A percentile compares a stretch with the other conserved stretches of the same genome.
Evolutionary conservation across 2,113 vertebrate species (phyloP).

Genomic region (Miniopterus natalensis): DNA sequence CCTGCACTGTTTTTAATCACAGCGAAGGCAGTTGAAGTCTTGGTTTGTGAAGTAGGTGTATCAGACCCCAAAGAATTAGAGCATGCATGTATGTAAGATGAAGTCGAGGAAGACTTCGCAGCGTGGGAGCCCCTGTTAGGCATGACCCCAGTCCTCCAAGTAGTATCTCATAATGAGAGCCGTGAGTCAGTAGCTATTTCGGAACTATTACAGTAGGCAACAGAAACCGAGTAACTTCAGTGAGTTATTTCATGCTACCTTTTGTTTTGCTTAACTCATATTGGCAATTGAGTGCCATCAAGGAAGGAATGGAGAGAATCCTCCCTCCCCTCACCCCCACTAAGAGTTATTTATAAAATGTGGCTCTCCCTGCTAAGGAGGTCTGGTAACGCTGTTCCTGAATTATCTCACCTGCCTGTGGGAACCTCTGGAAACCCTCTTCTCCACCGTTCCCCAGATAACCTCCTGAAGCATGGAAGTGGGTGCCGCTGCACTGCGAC

Average conservation of each 20-base stretch:
- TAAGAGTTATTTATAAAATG: constrained; percentile 15
- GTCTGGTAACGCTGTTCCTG: not conserved
- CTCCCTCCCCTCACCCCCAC: not conserved
- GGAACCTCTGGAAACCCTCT: not conserved
- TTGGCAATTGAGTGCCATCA: not conserved
- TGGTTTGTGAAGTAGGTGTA: constrained; percentile 48
- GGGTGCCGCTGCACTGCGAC: not conserved
- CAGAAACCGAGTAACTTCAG: not conserved
- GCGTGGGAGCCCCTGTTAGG: not conserved
- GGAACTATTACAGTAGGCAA: constrained; percentile 33
- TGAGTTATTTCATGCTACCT: constrained; percentile 12
- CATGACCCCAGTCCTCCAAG: not conserved
- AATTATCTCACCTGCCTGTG: not conserved
- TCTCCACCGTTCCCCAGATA: not conserved
- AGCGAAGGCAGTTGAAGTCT: constrained; percentile 30
- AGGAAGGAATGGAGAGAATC: not conserved
- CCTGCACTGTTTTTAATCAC: constrained; percentile 32
- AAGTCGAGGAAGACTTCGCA: not conserved
- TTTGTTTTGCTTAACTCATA: constrained; percentile 50
- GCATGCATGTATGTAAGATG: not conserved
- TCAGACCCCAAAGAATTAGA: not conserved
- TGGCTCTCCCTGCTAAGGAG: not conserved
- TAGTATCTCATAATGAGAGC: not conserved
- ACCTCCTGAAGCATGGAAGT: constrained; percentile 22
- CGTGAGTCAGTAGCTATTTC: constrained; percentile 66